These are phyloP conservation scores for Todiramphus chloris DNA, from an alignment of 2,113 vertebrate species.

Conservation along the genomic window DNA sequence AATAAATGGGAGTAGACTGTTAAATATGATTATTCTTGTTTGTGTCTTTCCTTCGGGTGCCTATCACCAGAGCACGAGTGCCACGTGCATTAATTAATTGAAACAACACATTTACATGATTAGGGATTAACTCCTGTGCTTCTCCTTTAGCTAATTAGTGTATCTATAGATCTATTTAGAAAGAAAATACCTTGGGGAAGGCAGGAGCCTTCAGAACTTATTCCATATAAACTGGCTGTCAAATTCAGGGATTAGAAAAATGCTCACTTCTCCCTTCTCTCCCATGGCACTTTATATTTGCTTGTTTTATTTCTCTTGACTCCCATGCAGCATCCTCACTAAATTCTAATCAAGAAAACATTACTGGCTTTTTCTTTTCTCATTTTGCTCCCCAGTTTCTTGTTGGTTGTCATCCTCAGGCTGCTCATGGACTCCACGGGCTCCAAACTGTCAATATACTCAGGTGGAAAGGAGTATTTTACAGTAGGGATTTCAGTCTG, in stretches of 20 bases:
- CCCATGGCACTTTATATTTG: conserved; percentile 5
- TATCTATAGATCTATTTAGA: conserved; percentile 60
- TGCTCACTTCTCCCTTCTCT: background rate
- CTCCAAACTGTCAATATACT: background rate
- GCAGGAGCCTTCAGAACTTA: conserved; percentile 9
- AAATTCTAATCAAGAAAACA: background rate
- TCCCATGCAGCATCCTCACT: background rate
- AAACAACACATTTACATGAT: conserved; percentile 61
- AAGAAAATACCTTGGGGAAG: conserved; percentile 42
- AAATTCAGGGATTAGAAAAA: conserved; percentile 33
- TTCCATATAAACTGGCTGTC: conserved; percentile 23
- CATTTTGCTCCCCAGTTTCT: background rate
- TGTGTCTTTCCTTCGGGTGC: conserved; percentile 43
- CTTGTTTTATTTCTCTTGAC: conserved; percentile 6
- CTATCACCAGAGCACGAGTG: conserved; percentile 10
- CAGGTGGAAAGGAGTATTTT: background rate
- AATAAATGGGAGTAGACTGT: background rate
- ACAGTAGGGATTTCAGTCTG: background rate
- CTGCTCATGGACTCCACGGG: background rate
- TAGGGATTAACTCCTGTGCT: conserved; percentile 50
- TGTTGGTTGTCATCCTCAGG: background rate
- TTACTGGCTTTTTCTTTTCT: background rate
- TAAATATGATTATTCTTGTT: conserved; percentile 1
- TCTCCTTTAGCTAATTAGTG: conserved; percentile 55
- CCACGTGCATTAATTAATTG: conserved; percentile 61